These are phyloP conservation scores for Sebastes diploproa DNA, from an alignment of 2,797 vertebrate genomes.

Conservation along the genomic window DNA sequence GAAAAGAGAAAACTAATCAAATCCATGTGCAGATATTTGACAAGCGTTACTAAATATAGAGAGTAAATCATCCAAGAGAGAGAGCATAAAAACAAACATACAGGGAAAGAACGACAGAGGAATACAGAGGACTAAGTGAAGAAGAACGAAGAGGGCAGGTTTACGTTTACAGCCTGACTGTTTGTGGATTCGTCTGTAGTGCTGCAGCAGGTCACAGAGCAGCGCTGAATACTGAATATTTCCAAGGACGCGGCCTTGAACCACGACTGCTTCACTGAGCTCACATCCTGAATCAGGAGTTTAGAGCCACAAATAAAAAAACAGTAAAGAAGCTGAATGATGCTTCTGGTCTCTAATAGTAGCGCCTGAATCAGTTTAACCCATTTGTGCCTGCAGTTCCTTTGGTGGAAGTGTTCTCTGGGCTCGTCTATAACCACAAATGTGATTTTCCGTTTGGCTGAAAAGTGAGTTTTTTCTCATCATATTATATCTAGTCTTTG, in stretches of 20 bases:
- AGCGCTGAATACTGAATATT: constrained; percentile 45
- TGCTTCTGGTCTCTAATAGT: neutral
- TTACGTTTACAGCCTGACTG: constrained; percentile 6
- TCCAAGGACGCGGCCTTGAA: constrained; percentile 56
- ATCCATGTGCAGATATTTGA: constrained; percentile 7
- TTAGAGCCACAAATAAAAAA: constrained; percentile 19
- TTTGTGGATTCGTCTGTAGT: constrained; percentile 31
- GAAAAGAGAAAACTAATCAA: neutral
- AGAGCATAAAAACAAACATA: neutral
- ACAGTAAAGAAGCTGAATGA: neutral
- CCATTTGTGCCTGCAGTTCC: no score
- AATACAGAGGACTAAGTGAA: neutral
- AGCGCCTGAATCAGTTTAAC: neutral
- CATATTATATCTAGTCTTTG: no score
- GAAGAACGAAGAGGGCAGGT: neutral
- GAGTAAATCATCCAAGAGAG: constrained; percentile 6
- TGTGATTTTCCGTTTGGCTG: no score
- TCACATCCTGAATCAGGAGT: constrained; percentile 3
- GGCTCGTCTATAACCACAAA: no score
- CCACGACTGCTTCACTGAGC: neutral
- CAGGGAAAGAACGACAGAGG: neutral
- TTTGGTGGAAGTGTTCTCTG: no score
- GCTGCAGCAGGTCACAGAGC: constrained; percentile 31
- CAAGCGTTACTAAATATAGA: constrained; percentile 17
- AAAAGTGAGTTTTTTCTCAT: no score